Conservation (phyloP, 2,888 invertebrate species). For the Stenchaetothrips biformis region DNA sequence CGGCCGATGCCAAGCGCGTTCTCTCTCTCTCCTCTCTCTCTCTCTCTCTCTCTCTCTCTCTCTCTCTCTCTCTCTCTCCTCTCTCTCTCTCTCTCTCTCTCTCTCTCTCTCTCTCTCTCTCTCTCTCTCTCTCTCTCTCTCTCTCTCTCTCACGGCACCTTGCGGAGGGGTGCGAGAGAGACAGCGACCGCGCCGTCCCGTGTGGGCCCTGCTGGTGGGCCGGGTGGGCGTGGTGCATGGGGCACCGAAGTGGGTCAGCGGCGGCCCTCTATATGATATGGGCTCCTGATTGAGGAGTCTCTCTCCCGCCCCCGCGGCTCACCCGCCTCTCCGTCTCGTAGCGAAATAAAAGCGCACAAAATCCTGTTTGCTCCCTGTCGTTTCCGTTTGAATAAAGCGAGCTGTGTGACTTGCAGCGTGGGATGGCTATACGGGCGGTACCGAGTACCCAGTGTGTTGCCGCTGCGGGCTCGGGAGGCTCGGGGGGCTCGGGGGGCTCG, state of each 20-base stretch:
- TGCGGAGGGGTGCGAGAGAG: not conserved
- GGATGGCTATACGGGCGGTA: not conserved
- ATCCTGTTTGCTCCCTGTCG: not conserved
- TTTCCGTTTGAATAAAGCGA: not conserved
- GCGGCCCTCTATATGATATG: not conserved
- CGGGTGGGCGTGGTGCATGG: not conserved
- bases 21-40: too few species aligned
- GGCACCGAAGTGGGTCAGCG: not conserved
- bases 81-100: too few species aligned
- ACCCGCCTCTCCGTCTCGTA: not conserved
- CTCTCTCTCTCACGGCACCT: not conserved
- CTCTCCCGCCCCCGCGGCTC: not conserved
- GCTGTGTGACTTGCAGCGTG: not conserved
- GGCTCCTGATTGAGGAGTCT: not conserved
- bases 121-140: too few species aligned
- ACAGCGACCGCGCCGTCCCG: not conserved
- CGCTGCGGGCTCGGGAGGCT: not conserved
- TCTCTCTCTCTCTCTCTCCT: too few species aligned
- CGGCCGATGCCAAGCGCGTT: too few species aligned
- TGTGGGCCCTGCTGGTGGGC: not conserved
- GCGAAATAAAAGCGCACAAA: slow-evolving; percentile 14
- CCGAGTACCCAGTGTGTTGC: not conserved
- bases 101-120: too few species aligned
- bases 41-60: not conserved
- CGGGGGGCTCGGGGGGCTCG: not conserved